Evolutionary conservation across 2,113 vertebrate species (phyloP).

Genomic region (Dicerorhinus sumatrensis): DNA sequence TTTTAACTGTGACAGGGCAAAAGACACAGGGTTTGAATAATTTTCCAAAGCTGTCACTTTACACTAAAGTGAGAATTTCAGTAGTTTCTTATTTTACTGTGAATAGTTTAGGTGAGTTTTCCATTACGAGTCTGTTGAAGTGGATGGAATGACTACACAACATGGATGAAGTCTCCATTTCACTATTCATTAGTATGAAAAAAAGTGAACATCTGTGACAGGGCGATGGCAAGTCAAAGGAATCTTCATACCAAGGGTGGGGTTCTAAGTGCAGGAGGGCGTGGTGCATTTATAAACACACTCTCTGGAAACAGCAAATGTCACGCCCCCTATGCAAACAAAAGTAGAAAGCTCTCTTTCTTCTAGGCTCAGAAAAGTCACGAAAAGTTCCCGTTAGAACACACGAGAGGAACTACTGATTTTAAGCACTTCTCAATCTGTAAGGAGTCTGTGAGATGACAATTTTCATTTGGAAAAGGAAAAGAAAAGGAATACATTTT

Average conservation of each 20-base stretch:
- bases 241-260: conserved; percentile 19
- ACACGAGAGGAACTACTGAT: not conserved
- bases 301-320: not conserved
- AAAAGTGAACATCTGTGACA: not conserved
- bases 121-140: not conserved
- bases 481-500: not conserved
- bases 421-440: not conserved
- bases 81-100: not conserved
- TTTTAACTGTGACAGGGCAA: not conserved
- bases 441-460: not conserved
- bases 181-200: not conserved
- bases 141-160: not conserved
- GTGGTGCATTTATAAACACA: not conserved
- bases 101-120: not conserved
- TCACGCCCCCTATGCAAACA: not conserved
- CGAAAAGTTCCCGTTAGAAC: not conserved
- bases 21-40: not conserved
- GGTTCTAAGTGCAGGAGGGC: not conserved
- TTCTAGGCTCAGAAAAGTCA: not conserved
- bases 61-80: not conserved
- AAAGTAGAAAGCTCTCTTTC: conserved; percentile 23
- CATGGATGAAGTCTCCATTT: not conserved
- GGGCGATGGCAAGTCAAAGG: not conserved
- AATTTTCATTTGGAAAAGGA: not conserved
- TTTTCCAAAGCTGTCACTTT: not conserved